Conservation (phyloP, 1,140 invertebrate species). For the Drosophila rufa region DNA sequence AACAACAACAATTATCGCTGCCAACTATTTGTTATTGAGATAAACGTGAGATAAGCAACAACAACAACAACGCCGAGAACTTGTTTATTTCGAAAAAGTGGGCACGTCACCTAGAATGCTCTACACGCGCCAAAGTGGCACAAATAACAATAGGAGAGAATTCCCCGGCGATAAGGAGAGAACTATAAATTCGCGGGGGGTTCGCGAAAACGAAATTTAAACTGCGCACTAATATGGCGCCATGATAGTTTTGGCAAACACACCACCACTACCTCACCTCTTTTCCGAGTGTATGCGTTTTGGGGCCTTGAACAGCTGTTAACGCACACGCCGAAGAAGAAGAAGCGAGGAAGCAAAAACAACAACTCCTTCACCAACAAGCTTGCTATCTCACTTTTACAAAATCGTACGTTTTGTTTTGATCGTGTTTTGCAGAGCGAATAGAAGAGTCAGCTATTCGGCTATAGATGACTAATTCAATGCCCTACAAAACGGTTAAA, state of each 20-base stretch:
- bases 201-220: slow-evolving; percentile 23
- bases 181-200: slow-evolving; percentile 51
- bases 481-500: neutral
- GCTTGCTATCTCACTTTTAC: slow-evolving; percentile 74
- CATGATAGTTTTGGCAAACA: slow-evolving; percentile 25
- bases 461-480: neutral
- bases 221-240: slow-evolving; percentile 60
- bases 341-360: slow-evolving; percentile 16
- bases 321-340: slow-evolving; percentile 42
- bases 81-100: slow-evolving; percentile 60
- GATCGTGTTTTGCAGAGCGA: slow-evolving; percentile 57
- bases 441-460: slow-evolving; percentile 23
- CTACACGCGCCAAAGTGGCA: slow-evolving; percentile 46
- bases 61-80: slow-evolving; percentile 26
- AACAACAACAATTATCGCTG: slow-evolving; percentile 46
- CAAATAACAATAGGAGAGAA: slow-evolving; percentile 28
- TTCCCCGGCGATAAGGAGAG: slow-evolving; percentile 30
- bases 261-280: neutral
- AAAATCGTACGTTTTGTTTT: slow-evolving; percentile 83
- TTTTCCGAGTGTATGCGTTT: slow-evolving; percentile 10
- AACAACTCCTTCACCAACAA: slow-evolving; percentile 31
- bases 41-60: slow-evolving; percentile 63
- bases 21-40: slow-evolving; percentile 67
- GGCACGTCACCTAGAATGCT: slow-evolving; percentile 54
- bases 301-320: slow-evolving; percentile 71